Base-by-base conservation (phyloP, 1,140 invertebrate genomes). In the Calycopis cecrops region DNA sequence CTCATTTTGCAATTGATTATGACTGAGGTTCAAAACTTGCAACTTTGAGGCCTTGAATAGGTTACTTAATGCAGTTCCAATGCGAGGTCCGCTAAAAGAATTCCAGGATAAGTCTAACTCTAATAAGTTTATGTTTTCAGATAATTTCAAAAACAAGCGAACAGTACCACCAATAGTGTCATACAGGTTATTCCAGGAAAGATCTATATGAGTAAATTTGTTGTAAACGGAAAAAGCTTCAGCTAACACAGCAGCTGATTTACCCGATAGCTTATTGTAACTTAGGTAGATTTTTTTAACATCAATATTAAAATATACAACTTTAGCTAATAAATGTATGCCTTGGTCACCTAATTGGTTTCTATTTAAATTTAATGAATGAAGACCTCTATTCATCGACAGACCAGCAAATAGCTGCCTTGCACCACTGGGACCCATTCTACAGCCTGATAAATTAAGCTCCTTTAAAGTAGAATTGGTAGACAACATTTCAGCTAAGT, bases 111-210 rank as follows among this genome's bases (percentile, higher is more conserved):
- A 68, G 57, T 82, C 62, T 33, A 85, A 53, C 17, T 78, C 69
- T 55, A 71, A 50, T 35, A 85, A 66, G 12, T 49, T 12, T 55
- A 59, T 55, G 52, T 63, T 81, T 52, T 81, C 63, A 17, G 52
- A 52, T 11, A 85, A 50, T 21, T 49, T 57, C 28, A 4, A 47
- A 9, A 77, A 42, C 7, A 85, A 55, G 57, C 53, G 69, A 12
- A 53, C 57, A 8, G 63, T 61, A 4, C 63, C 69, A 34, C 37
- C 52, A 17, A 56, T 28, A 9, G 69, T 71, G 34, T 71, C 64
- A 52, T 57, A 82, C 11, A 88, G 65, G 48, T 71, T 76, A 64
- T 88, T 89, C 86, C 87, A 88, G 0, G 88, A 87, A 28, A 89
- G 65, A 73, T 89, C 73, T 4, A 89, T 55, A 42, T 76, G 70